A percentile compares a stretch with the other conserved stretches of the same genome.
Evolutionary conservation across 1,140 invertebrate species (phyloP).

Genomic region (Whitmania pigra): DNA sequence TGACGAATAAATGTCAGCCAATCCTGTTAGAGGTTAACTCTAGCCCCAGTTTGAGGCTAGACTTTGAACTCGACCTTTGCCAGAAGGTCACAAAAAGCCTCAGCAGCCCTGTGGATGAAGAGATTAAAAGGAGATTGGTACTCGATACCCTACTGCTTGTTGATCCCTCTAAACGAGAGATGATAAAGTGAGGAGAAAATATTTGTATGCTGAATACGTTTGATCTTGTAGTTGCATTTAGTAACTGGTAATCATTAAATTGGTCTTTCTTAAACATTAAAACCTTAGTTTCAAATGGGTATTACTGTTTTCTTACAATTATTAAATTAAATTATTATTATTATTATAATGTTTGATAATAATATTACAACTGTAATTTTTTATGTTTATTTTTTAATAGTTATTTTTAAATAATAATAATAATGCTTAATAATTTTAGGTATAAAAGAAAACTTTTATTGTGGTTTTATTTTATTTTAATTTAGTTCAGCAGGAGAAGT

Average conservation of each 20-base stretch:
- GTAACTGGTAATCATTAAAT: background rate
- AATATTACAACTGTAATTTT: too few relatives aligned
- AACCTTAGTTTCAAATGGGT: background rate
- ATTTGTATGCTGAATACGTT: background rate
- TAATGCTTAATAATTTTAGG: too few relatives aligned
- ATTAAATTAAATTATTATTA: too few relatives aligned
- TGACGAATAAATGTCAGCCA: conserved; percentile 40
- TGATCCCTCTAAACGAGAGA: conserved; percentile 31
- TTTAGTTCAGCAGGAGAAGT: background rate
- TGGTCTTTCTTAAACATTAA: background rate
- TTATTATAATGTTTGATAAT: too few relatives aligned
- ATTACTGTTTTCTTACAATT: too few relatives aligned
- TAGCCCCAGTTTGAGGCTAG: conserved; percentile 44
- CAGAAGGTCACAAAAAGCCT: conserved; percentile 33
- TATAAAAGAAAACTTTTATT: background rate
- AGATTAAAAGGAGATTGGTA: conserved; percentile 36
- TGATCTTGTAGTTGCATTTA: background rate
- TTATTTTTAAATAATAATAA: too few relatives aligned
- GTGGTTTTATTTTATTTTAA: background rate
- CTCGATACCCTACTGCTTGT: conserved; percentile 35
- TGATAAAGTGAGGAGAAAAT: background rate
- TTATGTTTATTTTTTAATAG: too few relatives aligned
- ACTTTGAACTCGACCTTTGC: conserved; percentile 37
- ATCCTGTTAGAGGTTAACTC: conserved; percentile 46
- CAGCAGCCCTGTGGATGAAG: conserved; percentile 36